Evolutionary conservation across 2,888 invertebrate species (phyloP).

Genomic region (Troglohyphantes excavatus): DNA sequence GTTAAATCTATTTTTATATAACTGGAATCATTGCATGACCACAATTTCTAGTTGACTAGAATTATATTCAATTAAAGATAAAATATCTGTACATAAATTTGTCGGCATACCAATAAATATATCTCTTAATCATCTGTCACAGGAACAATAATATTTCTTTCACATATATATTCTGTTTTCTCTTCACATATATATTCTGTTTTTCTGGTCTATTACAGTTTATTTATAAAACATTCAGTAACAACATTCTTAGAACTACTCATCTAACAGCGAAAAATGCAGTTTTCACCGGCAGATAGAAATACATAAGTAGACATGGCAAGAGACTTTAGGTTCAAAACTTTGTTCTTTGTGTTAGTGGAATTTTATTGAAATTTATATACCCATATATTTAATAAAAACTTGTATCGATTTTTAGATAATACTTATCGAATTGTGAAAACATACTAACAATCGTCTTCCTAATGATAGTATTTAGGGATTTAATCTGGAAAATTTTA

Average conservation of each 20-base stretch:
- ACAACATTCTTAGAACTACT: constrained; percentile 49
- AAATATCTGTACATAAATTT: constrained; percentile 61
- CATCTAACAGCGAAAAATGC: constrained; percentile 28
- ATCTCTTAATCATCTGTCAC: neutral
- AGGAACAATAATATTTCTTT: constrained; percentile 41
- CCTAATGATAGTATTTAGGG: neutral
- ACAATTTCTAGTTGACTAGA: constrained; percentile 63
- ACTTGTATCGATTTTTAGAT: neutral
- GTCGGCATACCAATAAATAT: constrained; percentile 43
- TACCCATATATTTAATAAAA: neutral
- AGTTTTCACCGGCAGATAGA: constrained; percentile 49
- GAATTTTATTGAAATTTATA: neutral
- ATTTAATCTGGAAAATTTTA: too few species aligned
- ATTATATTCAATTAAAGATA: constrained; percentile 61
- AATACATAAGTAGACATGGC: neutral
- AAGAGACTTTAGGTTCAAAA: neutral
- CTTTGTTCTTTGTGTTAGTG: neutral
- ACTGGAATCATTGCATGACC: constrained; percentile 41
- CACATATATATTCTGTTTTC: neutral
- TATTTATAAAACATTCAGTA: constrained; percentile 48
- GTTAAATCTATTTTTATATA: neutral
- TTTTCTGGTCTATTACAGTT: constrained; percentile 15
- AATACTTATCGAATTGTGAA: neutral
- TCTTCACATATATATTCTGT: neutral
- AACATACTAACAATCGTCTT: neutral